Evolutionary conservation across 2,797 vertebrate species (phyloP).

Genomic region (Martes flavigula): DNA sequence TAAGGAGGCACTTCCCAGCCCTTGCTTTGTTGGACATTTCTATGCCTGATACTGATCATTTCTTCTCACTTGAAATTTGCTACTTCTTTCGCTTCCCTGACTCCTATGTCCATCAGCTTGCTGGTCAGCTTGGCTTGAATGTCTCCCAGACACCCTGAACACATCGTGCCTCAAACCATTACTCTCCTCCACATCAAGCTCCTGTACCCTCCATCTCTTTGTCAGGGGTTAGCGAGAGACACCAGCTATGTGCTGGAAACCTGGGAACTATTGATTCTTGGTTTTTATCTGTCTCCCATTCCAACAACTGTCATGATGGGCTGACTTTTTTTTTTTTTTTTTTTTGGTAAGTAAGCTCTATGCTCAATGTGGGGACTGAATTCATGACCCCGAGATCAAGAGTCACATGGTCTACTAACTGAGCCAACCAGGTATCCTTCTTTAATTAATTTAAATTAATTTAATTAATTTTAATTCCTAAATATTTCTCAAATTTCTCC

Average conservation of each 20-base stretch:
- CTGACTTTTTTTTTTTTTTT: not conserved
- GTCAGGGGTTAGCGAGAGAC: not conserved
- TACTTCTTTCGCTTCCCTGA: not conserved
- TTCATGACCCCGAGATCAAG: not conserved
- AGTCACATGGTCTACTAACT: not conserved
- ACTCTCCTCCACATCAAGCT: not conserved
- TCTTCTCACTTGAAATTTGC: not conserved
- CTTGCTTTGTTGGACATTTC: not conserved
- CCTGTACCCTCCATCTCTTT: not conserved
- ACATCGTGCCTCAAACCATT: not conserved
- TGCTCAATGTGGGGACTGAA: not conserved
- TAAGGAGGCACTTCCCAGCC: not conserved
- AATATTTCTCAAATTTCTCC: not conserved
- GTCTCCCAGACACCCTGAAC: not conserved
- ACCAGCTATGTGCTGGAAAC: not conserved
- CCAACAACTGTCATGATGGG: not conserved
- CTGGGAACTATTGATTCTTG: not conserved
- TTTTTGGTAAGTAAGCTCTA: not conserved
- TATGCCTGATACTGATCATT: not conserved
- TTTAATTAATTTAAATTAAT: too few relatives aligned
- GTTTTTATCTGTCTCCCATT: not conserved
- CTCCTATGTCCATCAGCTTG: not conserved
- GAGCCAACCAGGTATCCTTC: not conserved
- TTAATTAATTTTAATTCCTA: not conserved
- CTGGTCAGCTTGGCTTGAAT: not conserved